These are phyloP conservation scores for Hyppa rectilinea DNA, from an alignment of 2,888 invertebrate genomes.

Conservation along the genomic window DNA sequence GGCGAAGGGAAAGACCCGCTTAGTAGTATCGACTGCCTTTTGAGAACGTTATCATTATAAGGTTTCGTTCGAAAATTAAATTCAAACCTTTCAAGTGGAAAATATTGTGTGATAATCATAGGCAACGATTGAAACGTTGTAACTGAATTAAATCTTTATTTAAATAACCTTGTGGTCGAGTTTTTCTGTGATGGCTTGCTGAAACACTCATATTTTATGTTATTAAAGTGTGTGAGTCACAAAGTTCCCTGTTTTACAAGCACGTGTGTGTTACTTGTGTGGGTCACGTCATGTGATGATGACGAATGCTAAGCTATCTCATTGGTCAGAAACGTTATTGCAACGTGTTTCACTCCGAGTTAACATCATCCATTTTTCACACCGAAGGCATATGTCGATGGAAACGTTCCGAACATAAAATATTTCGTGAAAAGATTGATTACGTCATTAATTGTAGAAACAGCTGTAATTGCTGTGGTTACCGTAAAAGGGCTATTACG, in stretches of 20 bases:
- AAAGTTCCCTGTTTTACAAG: conserved; percentile 4
- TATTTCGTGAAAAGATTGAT: conserved; percentile 54
- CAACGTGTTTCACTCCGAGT: conserved; percentile 54
- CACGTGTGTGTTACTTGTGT: conserved; percentile 60
- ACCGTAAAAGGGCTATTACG: conserved; percentile 22
- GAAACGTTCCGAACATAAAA: conserved; percentile 43
- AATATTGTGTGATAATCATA: not conserved
- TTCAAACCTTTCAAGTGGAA: conserved; percentile 1
- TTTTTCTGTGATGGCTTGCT: not conserved
- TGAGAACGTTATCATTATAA: conserved; percentile 31
- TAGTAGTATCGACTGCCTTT: conserved; percentile 33
- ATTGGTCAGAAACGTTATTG: conserved; percentile 64
- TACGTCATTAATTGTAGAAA: conserved; percentile 46
- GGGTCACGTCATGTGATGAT: conserved; percentile 71
- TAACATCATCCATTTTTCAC: conserved; percentile 67
- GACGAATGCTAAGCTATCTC: conserved; percentile 73
- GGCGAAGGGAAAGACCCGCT: conserved; percentile 23
- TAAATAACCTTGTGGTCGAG: not conserved
- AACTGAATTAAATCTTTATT: not conserved
- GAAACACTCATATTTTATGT: not conserved
- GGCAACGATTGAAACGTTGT: not conserved
- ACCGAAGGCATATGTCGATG: conserved; percentile 59
- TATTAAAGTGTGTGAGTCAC: not conserved
- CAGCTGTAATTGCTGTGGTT: conserved; percentile 34
- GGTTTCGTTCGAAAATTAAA: conserved; percentile 16